Conservation (phyloP, 2,113 vertebrate species). For the Melanocharis versteri region DNA sequence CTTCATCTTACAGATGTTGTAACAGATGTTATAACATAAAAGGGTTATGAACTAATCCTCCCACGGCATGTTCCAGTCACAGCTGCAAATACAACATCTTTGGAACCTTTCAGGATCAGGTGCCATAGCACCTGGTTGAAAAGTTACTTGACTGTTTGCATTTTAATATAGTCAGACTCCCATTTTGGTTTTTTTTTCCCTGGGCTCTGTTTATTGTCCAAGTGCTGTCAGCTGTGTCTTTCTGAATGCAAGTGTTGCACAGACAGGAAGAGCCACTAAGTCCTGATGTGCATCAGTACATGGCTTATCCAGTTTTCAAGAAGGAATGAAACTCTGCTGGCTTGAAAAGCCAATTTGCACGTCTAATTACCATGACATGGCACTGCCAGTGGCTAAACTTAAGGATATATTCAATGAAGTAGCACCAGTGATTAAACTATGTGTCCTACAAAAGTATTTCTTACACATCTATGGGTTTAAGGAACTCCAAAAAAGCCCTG, state of each 20-base stretch:
- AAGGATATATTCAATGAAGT: background rate
- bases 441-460: background rate
- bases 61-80: background rate
- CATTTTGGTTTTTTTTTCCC: background rate
- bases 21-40: background rate
- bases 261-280: slow-evolving; percentile 43
- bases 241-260: background rate
- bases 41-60: background rate
- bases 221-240: slow-evolving; percentile 8
- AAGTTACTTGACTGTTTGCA: background rate
- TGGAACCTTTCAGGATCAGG: background rate
- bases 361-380: slow-evolving; percentile 17
- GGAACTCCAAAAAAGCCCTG: background rate
- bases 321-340: slow-evolving; percentile 8
- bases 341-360: slow-evolving; percentile 49
- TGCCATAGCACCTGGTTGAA: background rate
- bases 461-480: background rate
- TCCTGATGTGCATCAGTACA: slow-evolving; percentile 32
- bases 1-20: background rate
- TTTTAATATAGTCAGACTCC: background rate
- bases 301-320: slow-evolving; percentile 30
- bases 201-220: slow-evolving; percentile 16
- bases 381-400: background rate
- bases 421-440: background rate
- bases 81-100: background rate